These are phyloP conservation scores for Drosophila bocqueti DNA, from an alignment of 1,140 invertebrate genomes.

Conservation along the genomic window DNA sequence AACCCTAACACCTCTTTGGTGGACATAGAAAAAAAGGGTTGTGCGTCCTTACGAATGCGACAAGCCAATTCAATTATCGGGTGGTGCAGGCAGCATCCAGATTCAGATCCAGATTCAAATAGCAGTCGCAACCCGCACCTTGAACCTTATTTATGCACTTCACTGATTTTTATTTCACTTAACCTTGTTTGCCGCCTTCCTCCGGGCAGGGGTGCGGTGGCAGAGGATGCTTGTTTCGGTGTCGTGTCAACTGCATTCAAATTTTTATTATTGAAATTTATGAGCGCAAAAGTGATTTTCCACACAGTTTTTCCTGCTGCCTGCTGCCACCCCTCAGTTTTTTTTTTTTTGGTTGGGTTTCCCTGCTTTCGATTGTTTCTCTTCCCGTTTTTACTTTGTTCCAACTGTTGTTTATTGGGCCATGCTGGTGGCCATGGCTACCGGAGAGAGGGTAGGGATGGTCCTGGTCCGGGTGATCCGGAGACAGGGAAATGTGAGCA, in stretches of 20 bases:
- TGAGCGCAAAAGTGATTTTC: conserved; percentile 83
- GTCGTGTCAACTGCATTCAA: conserved; percentile 80
- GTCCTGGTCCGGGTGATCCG: conserved; percentile 16
- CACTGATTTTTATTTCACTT: conserved; percentile 72
- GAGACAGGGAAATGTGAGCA: conserved; percentile 40
- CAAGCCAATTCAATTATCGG: conserved; percentile 73
- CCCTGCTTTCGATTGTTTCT: conserved; percentile 32
- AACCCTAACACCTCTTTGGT: conserved; percentile 44
- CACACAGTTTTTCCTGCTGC: conserved; percentile 68
- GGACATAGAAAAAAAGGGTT: conserved; percentile 57
- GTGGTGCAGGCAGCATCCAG: conserved; percentile 36
- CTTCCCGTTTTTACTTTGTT: conserved; percentile 46
- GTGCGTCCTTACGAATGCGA: conserved; percentile 36
- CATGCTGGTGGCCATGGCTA: conserved; percentile 69
- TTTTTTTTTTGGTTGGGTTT: conserved; percentile 33
- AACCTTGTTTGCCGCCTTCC: conserved; percentile 65
- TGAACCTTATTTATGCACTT: conserved; percentile 77
- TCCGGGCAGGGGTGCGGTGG: background rate
- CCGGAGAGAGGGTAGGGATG: conserved; percentile 35
- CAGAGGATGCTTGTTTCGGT: conserved; percentile 66
- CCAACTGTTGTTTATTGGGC: conserved; percentile 46
- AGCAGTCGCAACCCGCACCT: conserved; percentile 63
- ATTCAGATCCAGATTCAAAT: conserved; percentile 30
- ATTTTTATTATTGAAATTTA: conserved; percentile 84
- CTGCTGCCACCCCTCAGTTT: conserved; percentile 30